phyloP scores from a whole-genome alignment of 2,888 invertebrate species.

The Dorcus parallelipipedus region DNA sequence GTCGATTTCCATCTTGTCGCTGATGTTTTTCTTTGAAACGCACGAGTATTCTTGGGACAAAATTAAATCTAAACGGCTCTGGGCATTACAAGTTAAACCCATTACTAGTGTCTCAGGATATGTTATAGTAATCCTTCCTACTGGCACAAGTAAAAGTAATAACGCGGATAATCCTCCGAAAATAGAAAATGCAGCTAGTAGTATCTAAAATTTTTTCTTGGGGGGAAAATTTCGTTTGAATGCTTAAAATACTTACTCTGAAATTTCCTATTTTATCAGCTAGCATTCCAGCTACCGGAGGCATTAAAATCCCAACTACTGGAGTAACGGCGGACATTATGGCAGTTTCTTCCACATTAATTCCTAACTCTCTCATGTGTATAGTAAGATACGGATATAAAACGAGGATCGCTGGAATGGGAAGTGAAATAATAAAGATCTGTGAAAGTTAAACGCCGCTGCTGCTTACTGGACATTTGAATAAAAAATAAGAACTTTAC shows the following conservation, averaged over 20 bases:
- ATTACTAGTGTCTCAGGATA: slow-evolving; percentile 62
- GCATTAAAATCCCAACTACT: slow-evolving; percentile 72
- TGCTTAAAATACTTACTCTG: slow-evolving; percentile 54
- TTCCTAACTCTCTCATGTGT: slow-evolving; percentile 75
- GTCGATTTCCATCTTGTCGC: slow-evolving; percentile 43
- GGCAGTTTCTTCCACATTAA: slow-evolving; percentile 75
- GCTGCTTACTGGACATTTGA: slow-evolving; percentile 71
- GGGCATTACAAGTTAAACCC: slow-evolving; percentile 53
- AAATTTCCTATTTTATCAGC: slow-evolving; percentile 80
- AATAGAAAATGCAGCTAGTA: slow-evolving; percentile 65
- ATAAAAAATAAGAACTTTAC: slow-evolving; percentile 74
- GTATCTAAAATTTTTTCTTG: slow-evolving; percentile 51
- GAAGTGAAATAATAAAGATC: neutral
- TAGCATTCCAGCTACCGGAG: slow-evolving; percentile 70
- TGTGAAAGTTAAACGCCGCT: neutral
- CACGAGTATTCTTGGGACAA: slow-evolving; percentile 54
- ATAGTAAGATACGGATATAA: slow-evolving; percentile 77
- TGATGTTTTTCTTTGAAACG: slow-evolving; percentile 33
- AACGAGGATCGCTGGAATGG: slow-evolving; percentile 64
- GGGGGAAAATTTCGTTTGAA: neutral
- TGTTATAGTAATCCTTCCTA: slow-evolving; percentile 64
- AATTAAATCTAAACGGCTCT: slow-evolving; percentile 38
- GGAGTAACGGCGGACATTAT: slow-evolving; percentile 78
- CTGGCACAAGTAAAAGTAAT: slow-evolving; percentile 66
- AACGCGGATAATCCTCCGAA: slow-evolving; percentile 66